phyloP scores from a whole-genome alignment of 2,797 vertebrate species.

The Chloroceryle inda region DNA sequence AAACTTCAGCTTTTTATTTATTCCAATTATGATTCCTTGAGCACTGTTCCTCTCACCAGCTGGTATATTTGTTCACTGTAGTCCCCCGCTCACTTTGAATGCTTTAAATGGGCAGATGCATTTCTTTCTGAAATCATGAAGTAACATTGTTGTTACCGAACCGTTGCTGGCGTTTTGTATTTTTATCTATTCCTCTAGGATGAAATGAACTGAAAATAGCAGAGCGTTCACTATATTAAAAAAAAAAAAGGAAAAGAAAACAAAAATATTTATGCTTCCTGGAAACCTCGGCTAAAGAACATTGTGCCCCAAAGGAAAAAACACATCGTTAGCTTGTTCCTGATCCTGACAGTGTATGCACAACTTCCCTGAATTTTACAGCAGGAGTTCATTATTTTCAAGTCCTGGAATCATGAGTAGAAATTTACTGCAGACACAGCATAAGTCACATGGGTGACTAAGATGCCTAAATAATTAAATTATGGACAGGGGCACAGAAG shows the following conservation, averaged over 20 bases:
- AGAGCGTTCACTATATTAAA: not conserved
- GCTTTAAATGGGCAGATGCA: not conserved
- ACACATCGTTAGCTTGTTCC: not conserved
- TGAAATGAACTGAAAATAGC: constrained; percentile 11
- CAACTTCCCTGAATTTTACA: constrained; percentile 4
- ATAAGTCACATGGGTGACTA: not conserved
- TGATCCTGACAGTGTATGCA: not conserved
- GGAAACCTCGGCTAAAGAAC: constrained; percentile 33
- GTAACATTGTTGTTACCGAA: not conserved
- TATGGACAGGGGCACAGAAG: not conserved
- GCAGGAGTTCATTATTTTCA: not conserved
- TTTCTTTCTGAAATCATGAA: not conserved
- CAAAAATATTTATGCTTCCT: constrained; percentile 20
- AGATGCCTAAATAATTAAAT: constrained; percentile 37
- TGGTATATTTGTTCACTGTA: not conserved
- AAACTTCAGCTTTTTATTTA: constrained; percentile 8
- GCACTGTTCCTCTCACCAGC: not conserved
- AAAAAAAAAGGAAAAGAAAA: not conserved
- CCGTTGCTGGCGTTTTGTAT: constrained; percentile 14
- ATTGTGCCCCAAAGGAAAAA: constrained; percentile 25
- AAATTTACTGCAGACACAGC: not conserved
- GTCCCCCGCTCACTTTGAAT: not conserved
- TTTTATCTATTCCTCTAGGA: constrained; percentile 25
- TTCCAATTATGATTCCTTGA: not conserved
- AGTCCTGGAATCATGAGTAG: not conserved